phyloP scores from a whole-genome alignment of 2,888 invertebrate species.

The Mesorhabditis spiculigera region DNA sequence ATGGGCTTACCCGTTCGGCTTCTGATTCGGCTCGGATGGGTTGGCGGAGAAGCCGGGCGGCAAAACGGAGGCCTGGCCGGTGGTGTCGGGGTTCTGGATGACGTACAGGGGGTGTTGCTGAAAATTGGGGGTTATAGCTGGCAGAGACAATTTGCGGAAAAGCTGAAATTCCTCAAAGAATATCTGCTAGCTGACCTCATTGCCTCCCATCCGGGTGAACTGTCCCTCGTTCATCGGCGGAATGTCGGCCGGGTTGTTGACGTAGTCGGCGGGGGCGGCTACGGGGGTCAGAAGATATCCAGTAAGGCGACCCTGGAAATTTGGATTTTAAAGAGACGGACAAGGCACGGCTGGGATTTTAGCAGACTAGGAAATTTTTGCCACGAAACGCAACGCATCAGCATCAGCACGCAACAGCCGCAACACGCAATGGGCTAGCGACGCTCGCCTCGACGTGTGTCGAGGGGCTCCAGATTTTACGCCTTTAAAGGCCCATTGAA shows the following conservation, averaged over 20 bases:
- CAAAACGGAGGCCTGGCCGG: background rate
- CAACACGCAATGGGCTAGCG: too few relatives aligned
- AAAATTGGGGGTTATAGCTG: background rate
- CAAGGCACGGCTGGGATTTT: background rate
- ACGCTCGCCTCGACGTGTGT: too few relatives aligned
- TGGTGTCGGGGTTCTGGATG: background rate
- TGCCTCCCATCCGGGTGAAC: background rate
- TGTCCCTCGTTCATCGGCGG: conserved; percentile 6
- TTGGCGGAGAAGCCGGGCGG: background rate
- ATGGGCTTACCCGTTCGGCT: background rate
- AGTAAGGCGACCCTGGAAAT: conserved; percentile 4
- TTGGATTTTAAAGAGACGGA: background rate
- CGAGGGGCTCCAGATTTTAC: too few relatives aligned
- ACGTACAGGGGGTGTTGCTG: conserved; percentile 1
- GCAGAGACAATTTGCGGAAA: background rate
- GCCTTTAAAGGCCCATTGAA: too few relatives aligned
- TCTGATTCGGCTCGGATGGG: background rate
- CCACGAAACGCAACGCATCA: too few relatives aligned
- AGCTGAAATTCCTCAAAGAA: background rate
- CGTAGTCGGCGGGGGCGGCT: background rate
- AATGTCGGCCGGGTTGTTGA: conserved; percentile 6
- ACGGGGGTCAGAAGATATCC: background rate
- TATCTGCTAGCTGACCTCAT: background rate
- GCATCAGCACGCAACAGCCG: too few relatives aligned
- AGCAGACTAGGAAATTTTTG: background rate